phyloP scores from a whole-genome alignment of 2,888 invertebrate genomes.

The Polydrusus tereticollis region DNA sequence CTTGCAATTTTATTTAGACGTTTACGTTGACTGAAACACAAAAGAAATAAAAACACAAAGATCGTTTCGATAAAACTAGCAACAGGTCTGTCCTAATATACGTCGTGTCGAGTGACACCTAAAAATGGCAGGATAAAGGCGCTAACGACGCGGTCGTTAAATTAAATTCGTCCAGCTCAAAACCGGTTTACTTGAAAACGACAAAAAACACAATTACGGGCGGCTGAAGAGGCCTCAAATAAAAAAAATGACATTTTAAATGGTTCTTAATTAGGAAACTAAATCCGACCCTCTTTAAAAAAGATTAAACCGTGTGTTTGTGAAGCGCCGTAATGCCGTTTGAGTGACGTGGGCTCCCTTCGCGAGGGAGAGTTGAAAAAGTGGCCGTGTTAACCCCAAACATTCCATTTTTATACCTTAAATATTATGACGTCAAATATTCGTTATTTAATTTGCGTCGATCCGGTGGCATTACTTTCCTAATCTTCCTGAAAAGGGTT shows the following conservation, averaged over 20 bases:
- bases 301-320: slow-evolving; percentile 68
- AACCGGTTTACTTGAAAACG: slow-evolving; percentile 29
- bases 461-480: slow-evolving; percentile 42
- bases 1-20: too few species aligned
- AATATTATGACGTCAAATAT: slow-evolving; percentile 57
- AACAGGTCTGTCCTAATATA: slow-evolving; percentile 12
- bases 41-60: neutral
- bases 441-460: slow-evolving; percentile 51
- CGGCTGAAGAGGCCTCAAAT: slow-evolving; percentile 54
- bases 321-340: slow-evolving; percentile 67
- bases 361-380: slow-evolving; percentile 54
- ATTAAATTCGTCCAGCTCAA: slow-evolving; percentile 25
- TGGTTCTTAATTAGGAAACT: slow-evolving; percentile 68
- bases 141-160: slow-evolving; percentile 28
- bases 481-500: slow-evolving; percentile 38
- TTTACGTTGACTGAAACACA: too few species aligned
- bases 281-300: slow-evolving; percentile 68
- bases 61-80: neutral
- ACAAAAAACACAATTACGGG: slow-evolving; percentile 23
- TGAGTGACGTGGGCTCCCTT: slow-evolving; percentile 65
- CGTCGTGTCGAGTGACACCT: slow-evolving; percentile 9
- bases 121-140: slow-evolving; percentile 30
- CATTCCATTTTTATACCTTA: slow-evolving; percentile 59
- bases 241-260: slow-evolving; percentile 68
- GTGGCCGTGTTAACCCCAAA: slow-evolving; percentile 61